Percentiles rank a stretch among this genome's conserved stretches.
Evolutionary conservation across 2,797 vertebrate genomes (phyloP).

Genomic region (Hipposideros larvatus): DNA sequence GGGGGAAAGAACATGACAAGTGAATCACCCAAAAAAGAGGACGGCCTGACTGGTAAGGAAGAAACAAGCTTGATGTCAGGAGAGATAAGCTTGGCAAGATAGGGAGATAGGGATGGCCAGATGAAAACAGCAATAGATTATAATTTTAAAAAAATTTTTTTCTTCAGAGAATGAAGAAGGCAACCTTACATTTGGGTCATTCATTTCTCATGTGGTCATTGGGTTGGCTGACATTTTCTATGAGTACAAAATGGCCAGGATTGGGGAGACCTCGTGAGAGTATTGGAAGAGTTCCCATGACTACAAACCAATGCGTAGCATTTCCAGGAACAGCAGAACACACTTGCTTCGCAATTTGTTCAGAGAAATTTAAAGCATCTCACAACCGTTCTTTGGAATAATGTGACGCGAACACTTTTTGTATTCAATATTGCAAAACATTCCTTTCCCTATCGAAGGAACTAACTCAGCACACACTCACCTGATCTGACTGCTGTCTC

Average conservation of each 20-base stretch:
- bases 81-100: background rate
- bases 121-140: background rate
- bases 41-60: background rate
- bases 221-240: background rate
- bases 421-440: background rate
- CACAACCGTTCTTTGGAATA: background rate
- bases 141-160: background rate
- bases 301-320: background rate
- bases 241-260: background rate
- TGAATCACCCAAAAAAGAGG: background rate
- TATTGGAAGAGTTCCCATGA: background rate
- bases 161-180: background rate
- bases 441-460: background rate
- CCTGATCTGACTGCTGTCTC: background rate
- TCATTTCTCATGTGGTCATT: background rate
- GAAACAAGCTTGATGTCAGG: background rate
- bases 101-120: background rate
- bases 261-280: background rate
- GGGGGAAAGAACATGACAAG: background rate
- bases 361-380: background rate
- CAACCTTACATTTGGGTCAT: background rate
- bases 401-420: background rate
- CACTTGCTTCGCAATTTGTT: background rate
- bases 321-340: background rate
- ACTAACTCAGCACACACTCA: background rate